Conservation (phyloP, 2,888 invertebrate species). For the Lasioglossum malachurum region DNA sequence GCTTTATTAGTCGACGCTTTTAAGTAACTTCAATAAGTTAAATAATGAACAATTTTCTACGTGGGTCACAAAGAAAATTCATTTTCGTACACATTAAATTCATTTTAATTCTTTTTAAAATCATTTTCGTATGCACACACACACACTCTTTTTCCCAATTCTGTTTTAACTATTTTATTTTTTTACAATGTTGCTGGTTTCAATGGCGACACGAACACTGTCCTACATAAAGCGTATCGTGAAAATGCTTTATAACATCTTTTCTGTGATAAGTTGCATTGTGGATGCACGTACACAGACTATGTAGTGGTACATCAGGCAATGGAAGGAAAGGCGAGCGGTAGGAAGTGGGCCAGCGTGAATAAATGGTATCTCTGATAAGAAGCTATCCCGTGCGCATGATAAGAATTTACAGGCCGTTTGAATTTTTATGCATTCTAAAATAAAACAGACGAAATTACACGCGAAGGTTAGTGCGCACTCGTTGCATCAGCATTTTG, state of each 20-base stretch:
- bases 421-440: conserved; percentile 50
- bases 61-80: neutral
- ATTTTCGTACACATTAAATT: neutral
- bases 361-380: conserved; percentile 59
- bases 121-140: no score
- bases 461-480: conserved; percentile 1
- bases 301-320: conserved; percentile 31
- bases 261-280: conserved; percentile 11
- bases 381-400: conserved; percentile 36
- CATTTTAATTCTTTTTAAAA: no score
- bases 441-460: conserved; percentile 37
- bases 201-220: neutral
- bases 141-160: neutral
- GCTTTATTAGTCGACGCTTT: no score
- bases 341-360: conserved; percentile 59
- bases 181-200: neutral
- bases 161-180: neutral
- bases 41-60: neutral
- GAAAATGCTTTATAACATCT: conserved; percentile 14
- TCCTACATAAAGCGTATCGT: conserved; percentile 8
- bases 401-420: conserved; percentile 56
- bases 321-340: conserved; percentile 27
- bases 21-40: neutral
- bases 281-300: neutral
- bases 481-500: conserved; percentile 1